Evolutionary conservation across 2,113 vertebrate genomes (phyloP), one percentile per base, ranked within the genome.

Genomic region (Rafetus swinhoei): DNA sequence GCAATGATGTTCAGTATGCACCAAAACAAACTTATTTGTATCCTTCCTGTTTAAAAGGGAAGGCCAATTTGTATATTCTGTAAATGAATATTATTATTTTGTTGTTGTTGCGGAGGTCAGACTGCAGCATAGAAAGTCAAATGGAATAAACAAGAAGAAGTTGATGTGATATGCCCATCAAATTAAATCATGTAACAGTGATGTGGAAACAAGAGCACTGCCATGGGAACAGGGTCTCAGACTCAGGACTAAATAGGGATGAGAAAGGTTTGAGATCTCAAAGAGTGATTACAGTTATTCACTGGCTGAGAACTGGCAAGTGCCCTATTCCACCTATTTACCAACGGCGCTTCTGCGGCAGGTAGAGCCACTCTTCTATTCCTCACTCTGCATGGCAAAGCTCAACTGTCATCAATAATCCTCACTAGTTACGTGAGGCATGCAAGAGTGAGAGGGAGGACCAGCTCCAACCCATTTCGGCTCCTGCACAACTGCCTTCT

Each of bases 141-240:
- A 56, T 45, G 76, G 84, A 91, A 95, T 45, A 90, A 74, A 84
- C n/a, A 83, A 93, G 87, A 84, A 82, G 56, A 91, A n/a, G 45
- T 14, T 86, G 79, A 81, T 0, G 0, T 22, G 21, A 82, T 91
- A 19, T 55, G 74, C 85, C n/a, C 35, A 54, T 89, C 2, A 2
- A 79, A 90, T 89, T 86, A 87, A 77, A 80, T 82, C 16, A 18
- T 2, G 0, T 60, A 81, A 60, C 53, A 87, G 35, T 0, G 1
- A 21, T 53, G 15, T 1, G 0, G 45, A 54, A 57, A 76, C 32
- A 62, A 52, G 59, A 89, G 35, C 12, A 4, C 7, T 89, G 6
- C 25, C 59, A 84, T 74, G n/a, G 24, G 21, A 21, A 85, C 21
- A 8, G 3, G 65, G 11, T 69, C 27, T 45, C 52, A 39, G 77